Conservation (phyloP, 1,140 invertebrate genomes). For the Papilio helenus region DNA sequence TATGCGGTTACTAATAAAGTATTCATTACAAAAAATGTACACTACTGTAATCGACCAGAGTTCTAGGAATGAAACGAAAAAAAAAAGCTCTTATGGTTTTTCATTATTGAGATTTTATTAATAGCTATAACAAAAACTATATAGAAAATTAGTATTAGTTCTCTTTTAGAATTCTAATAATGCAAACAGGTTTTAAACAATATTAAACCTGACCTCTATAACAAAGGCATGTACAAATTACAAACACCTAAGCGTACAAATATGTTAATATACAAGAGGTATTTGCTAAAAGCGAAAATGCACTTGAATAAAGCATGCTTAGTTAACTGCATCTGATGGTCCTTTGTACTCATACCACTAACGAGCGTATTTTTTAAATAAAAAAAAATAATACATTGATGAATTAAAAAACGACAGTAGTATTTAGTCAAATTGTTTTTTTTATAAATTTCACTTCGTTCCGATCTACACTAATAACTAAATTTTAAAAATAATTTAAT, state of each 20-base stretch:
- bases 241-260: conserved; percentile 28
- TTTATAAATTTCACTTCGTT: not conserved
- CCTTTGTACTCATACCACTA: too few relatives aligned
- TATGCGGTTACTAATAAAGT: not conserved
- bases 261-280: conserved; percentile 8
- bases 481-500: not conserved
- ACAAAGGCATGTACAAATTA: conserved; percentile 33
- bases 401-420: too few relatives aligned
- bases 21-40: conserved; percentile 16
- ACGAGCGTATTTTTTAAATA: too few relatives aligned
- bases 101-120: not conserved
- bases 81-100: not conserved
- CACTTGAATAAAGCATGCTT: not conserved
- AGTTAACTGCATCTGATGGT: not conserved
- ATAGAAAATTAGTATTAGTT: not conserved
- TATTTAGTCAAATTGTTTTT: too few relatives aligned
- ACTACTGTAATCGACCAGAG: not conserved
- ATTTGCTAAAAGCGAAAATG: conserved; percentile 12
- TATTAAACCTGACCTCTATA: conserved; percentile 29
- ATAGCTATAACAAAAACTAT: not conserved
- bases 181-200: conserved; percentile 9
- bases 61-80: not conserved
- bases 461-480: not conserved
- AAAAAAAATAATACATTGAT: too few relatives aligned
- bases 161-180: not conserved